Evolutionary conservation across 2,888 invertebrate species (phyloP).

Genomic region (Parasteatoda lunata): DNA sequence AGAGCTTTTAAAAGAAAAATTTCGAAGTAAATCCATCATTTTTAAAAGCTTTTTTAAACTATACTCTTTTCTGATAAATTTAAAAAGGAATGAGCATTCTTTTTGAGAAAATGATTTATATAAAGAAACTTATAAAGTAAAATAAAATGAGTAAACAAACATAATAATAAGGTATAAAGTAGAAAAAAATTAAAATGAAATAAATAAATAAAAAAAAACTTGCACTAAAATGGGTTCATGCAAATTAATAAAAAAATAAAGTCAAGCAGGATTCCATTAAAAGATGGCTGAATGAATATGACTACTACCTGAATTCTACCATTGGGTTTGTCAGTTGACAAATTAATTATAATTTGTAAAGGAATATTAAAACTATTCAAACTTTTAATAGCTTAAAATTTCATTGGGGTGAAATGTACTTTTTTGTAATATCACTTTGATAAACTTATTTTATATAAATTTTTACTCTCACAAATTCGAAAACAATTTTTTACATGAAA

Average conservation of each 20-base stretch:
- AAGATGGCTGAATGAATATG: constrained; percentile 53
- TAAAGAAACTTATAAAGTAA: neutral
- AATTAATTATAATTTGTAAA: neutral
- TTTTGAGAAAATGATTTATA: neutral
- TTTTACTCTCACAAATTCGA: too few species aligned
- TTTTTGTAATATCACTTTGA: too few species aligned
- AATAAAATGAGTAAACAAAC: constrained; percentile 5
- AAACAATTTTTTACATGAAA: too few species aligned
- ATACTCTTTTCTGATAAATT: too few species aligned
- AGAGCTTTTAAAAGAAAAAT: too few species aligned
- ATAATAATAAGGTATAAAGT: neutral
- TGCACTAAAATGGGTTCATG: constrained; percentile 16
- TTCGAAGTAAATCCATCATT: too few species aligned
- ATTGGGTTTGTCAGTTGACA: constrained; percentile 34
- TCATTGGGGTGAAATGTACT: too few species aligned
- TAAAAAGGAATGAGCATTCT: too few species aligned
- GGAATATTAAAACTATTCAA: too few species aligned
- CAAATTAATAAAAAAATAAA: constrained; percentile 12
- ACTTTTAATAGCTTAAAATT: too few species aligned
- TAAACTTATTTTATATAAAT: too few species aligned
- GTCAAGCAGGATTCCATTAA: constrained; percentile 36
- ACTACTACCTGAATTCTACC: constrained; percentile 23
- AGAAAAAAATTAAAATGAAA: neutral
- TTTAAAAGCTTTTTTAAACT: too few species aligned
- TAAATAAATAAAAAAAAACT: neutral